A percentile compares a stretch with the other conserved stretches of the same genome.
Conservation (phyloP, 2,888 invertebrate species). For the Eupithecia subumbrata region DNA sequence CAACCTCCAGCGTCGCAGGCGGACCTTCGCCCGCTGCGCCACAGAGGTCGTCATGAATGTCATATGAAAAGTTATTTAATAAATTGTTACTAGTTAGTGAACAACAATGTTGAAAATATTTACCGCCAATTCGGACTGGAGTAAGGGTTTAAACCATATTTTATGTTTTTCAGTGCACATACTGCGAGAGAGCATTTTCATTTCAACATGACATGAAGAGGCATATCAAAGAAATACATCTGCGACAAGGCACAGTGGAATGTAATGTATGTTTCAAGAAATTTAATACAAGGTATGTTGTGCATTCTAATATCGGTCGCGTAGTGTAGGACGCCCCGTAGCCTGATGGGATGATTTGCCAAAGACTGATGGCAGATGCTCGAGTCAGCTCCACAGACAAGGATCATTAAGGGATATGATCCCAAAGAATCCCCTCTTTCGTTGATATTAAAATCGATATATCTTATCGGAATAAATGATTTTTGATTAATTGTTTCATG, state of each 20-base stretch:
- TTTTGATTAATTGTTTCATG: not conserved
- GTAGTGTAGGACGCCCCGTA: not conserved
- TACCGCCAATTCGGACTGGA: not conserved
- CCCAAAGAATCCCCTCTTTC: not conserved
- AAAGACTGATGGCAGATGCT: too few relatives aligned
- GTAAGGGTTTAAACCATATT: not conserved
- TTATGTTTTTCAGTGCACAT: conserved; percentile 65
- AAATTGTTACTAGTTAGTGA: not conserved
- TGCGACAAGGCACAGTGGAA: conserved; percentile 74
- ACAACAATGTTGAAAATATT: not conserved
- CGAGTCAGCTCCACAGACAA: too few relatives aligned
- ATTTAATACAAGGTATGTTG: conserved; percentile 75
- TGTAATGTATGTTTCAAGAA: conserved; percentile 76
- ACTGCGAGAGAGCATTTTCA: conserved; percentile 78
- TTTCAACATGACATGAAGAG: conserved; percentile 76
- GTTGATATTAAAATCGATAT: not conserved
- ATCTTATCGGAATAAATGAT: too few relatives aligned
- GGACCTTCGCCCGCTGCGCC: too few relatives aligned
- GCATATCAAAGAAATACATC: conserved; percentile 74
- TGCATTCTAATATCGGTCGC: not conserved
- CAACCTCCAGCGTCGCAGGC: too few relatives aligned
- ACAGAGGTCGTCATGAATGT: too few relatives aligned
- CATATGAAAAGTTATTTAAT: not conserved
- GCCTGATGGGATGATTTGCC: not conserved
- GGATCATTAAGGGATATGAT: too few relatives aligned